Percentiles rank a stretch among this genome's conserved stretches.
phyloP scores from a whole-genome alignment of 2,113 vertebrate genomes.

The Oostethus manadensis region DNA sequence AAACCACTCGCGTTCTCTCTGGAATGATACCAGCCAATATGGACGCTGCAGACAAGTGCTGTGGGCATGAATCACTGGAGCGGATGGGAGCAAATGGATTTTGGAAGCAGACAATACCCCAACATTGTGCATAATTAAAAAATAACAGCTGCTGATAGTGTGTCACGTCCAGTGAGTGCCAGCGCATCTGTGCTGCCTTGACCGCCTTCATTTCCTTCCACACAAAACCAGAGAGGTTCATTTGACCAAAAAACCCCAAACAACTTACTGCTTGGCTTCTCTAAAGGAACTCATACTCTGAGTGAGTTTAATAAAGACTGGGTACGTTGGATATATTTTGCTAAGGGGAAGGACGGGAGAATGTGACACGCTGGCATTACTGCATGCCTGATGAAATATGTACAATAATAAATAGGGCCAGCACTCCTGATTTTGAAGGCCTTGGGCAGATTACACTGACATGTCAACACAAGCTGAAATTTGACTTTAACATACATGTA shows the following conservation, averaged over 20 bases:
- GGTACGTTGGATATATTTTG: slow-evolving; percentile 33
- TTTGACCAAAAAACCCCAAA: slow-evolving; percentile 7
- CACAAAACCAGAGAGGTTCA: background rate
- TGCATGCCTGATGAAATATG: too few species aligned
- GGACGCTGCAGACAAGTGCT: slow-evolving; percentile 6
- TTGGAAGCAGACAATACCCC: slow-evolving; percentile 10
- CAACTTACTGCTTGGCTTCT: slow-evolving; percentile 9
- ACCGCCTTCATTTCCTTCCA: slow-evolving; percentile 9
- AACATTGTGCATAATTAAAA: slow-evolving; percentile 25
- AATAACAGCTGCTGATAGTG: slow-evolving; percentile 24
- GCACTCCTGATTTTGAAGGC: too few species aligned
- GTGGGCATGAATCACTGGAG: slow-evolving; percentile 41
- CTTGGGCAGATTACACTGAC: too few species aligned
- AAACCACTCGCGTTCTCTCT: slow-evolving; percentile 47
- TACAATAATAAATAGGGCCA: too few species aligned
- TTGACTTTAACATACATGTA: too few species aligned
- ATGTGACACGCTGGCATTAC: too few species aligned
- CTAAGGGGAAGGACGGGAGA: too few species aligned
- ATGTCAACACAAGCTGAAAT: too few species aligned
- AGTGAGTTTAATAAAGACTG: slow-evolving; percentile 11
- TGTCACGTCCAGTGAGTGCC: background rate
- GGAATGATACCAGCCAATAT: slow-evolving; percentile 34
- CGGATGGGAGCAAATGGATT: slow-evolving; percentile 22
- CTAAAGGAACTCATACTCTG: background rate
- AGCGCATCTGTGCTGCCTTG: slow-evolving; percentile 3